phyloP scores from a whole-genome alignment of 1,140 invertebrate genomes.

The Patella vulgata region DNA sequence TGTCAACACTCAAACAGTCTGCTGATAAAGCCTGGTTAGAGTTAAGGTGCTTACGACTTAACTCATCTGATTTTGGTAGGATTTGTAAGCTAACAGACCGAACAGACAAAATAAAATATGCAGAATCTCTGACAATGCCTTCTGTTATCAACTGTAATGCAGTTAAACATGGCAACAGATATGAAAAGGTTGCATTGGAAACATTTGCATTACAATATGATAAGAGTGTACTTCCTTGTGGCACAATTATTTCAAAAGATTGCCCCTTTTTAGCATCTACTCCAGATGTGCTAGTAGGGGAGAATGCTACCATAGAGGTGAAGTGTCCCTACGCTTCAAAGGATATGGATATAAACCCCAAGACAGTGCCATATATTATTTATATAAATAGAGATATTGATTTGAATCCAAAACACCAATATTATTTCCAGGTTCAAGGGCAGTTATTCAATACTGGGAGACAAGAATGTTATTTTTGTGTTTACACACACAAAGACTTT shows the following conservation, averaged over 20 bases:
- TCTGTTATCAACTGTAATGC: slow-evolving; percentile 11
- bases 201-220: slow-evolving; percentile 15
- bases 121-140: slow-evolving; percentile 1
- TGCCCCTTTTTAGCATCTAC: slow-evolving; percentile 31
- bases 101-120: slow-evolving; percentile 29
- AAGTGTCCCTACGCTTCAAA: slow-evolving; percentile 34
- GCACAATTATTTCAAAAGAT: slow-evolving; percentile 20
- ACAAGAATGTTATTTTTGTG: slow-evolving; percentile 17
- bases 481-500: slow-evolving; percentile 20
- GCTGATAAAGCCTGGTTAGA: slow-evolving; percentile 24
- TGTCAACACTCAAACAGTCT: slow-evolving; percentile 26
- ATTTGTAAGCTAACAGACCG: slow-evolving; percentile 35
- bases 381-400: slow-evolving; percentile 5
- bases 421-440: slow-evolving; percentile 36
- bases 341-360: slow-evolving; percentile 18
- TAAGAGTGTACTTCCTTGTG: slow-evolving; percentile 18
- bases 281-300: slow-evolving; percentile 31
- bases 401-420: slow-evolving; percentile 23
- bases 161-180: slow-evolving; percentile 24
- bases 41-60: slow-evolving; percentile 26
- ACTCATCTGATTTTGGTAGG: slow-evolving; percentile 38
- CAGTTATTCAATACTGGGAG: slow-evolving; percentile 24
- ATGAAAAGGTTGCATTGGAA: slow-evolving; percentile 29
- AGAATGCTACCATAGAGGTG: slow-evolving; percentile 24
- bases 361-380: slow-evolving; percentile 30